Evolutionary conservation across 2,113 vertebrate species (phyloP).

Genomic region (Nothocercus nigrocapillus): DNA sequence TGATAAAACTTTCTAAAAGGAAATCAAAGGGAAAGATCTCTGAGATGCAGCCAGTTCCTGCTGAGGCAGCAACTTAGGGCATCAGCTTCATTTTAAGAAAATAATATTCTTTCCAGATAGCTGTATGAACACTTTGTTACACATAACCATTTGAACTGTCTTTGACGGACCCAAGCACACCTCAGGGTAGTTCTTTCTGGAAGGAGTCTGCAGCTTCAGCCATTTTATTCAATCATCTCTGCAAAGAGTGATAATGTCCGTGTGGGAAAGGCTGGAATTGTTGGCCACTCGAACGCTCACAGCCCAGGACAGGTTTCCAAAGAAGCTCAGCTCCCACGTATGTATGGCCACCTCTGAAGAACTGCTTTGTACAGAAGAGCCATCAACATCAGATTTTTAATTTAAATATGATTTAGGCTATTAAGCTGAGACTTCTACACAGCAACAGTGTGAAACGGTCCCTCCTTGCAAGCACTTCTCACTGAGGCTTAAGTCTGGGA

Average conservation of each 20-base stretch:
- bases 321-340: background rate
- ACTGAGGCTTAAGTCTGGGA: background rate
- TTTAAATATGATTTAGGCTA: background rate
- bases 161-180: background rate
- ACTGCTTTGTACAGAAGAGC: background rate
- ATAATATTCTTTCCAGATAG: background rate
- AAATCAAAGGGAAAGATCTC: background rate
- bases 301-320: background rate
- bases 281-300: background rate
- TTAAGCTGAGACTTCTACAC: background rate
- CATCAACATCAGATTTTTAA: background rate
- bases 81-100: background rate
- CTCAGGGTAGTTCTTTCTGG: background rate
- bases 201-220: background rate
- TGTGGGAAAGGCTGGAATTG: background rate
- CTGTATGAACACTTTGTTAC: background rate
- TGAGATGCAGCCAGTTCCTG: background rate
- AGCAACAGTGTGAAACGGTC: background rate
- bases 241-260: background rate
- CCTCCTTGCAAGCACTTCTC: background rate
- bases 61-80: background rate
- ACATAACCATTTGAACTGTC: background rate
- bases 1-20: background rate
- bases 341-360: background rate
- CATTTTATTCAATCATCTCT: background rate